A percentile compares a stretch with the other conserved stretches of the same genome.
These are phyloP conservation scores for Sander lucioperca DNA, from an alignment of 2,113 vertebrate species.

Conservation along the genomic window DNA sequence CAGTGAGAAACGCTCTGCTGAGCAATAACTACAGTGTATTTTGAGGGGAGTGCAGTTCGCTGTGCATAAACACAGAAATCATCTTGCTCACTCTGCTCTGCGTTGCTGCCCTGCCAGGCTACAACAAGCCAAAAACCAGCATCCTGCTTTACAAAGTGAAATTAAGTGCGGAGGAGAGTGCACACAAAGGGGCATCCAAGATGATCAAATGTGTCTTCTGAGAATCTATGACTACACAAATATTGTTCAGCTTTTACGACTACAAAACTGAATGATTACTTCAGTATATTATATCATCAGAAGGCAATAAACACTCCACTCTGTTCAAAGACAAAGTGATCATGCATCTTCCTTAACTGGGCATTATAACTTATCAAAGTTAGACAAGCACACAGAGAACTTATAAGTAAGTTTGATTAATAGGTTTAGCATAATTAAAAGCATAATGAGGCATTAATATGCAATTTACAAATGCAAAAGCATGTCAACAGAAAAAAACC, in stretches of 20 bases:
- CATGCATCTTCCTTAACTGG: constrained; percentile 16
- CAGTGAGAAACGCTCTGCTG: constrained; percentile 51
- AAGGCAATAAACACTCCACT: background rate
- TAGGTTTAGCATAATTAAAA: constrained; percentile 75
- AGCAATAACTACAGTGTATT: constrained; percentile 47
- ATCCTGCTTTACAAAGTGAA: constrained; percentile 1
- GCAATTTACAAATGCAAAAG: constrained; percentile 68
- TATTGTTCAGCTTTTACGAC: background rate
- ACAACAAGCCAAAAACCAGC: constrained; percentile 23
- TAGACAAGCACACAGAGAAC: constrained; percentile 58
- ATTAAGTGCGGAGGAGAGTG: constrained; percentile 4
- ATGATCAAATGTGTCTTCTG: background rate
- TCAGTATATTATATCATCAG: background rate
- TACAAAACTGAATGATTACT: constrained; percentile 18
- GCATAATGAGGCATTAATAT: constrained; percentile 77
- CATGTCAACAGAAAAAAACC: constrained; percentile 58
- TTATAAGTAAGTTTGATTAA: constrained; percentile 72
- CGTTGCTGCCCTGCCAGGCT: constrained; percentile 34
- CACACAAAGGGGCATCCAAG: background rate
- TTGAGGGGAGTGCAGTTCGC: background rate
- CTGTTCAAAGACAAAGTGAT: constrained; percentile 19
- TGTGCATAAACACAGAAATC: constrained; percentile 44
- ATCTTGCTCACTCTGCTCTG: constrained; percentile 31
- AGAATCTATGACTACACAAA: constrained; percentile 1
- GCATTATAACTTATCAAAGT: constrained; percentile 50